These are phyloP conservation scores for Trisateles emortualis DNA, from an alignment of 2,888 invertebrate species.

Conservation along the genomic window DNA sequence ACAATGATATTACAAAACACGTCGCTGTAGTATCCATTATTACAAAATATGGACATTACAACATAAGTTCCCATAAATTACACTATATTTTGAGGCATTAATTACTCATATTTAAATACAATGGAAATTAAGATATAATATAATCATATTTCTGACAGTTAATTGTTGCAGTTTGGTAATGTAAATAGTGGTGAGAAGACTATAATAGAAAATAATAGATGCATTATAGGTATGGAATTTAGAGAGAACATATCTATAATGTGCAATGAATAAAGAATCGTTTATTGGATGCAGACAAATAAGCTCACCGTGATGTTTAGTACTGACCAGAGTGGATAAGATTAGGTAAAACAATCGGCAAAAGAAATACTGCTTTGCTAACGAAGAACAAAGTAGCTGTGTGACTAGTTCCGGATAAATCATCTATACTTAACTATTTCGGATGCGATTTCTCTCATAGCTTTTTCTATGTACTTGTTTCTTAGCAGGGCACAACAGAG, in stretches of 20 bases:
- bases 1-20: slow-evolving; percentile 49
- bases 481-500: no score
- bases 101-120: slow-evolving; percentile 1
- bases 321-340: no score
- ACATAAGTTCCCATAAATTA: slow-evolving; percentile 12
- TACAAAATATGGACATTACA: slow-evolving; percentile 48
- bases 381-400: no score
- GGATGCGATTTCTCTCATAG: no score
- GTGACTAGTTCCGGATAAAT: no score
- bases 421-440: no score
- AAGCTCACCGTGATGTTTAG: no score
- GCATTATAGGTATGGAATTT: background rate
- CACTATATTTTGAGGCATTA: slow-evolving; percentile 9
- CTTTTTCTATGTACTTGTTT: no score
- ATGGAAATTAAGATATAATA: background rate
- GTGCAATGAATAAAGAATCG: background rate
- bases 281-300: no score
- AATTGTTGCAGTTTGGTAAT: background rate
- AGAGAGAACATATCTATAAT: background rate
- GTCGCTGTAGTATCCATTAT: slow-evolving; percentile 25
- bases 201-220: background rate
- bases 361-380: no score
- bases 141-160: background rate
- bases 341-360: no score
- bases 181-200: background rate